phyloP scores from a whole-genome alignment of 2,888 invertebrate species.

The Napeogenes sylphis region DNA sequence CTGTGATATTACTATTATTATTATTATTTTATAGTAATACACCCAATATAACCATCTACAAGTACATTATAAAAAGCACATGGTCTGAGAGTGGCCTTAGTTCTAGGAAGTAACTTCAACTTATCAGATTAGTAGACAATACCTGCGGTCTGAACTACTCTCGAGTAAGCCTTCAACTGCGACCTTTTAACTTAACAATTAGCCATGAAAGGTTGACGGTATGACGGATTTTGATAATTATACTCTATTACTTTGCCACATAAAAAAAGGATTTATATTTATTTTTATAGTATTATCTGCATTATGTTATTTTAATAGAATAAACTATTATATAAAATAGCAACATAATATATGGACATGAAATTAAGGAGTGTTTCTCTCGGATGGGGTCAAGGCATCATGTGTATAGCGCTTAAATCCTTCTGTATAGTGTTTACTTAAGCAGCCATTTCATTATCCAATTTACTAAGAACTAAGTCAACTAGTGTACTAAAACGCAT shows the following conservation, averaged over 20 bases:
- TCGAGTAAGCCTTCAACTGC: constrained; percentile 41
- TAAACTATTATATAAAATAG: too few relatives aligned
- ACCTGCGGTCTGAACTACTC: constrained; percentile 23
- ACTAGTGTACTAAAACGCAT: too few relatives aligned
- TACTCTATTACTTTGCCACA: neutral
- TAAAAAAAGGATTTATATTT: neutral
- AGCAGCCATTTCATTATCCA: too few relatives aligned
- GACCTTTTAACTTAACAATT: constrained; percentile 46
- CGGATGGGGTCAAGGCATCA: too few relatives aligned
- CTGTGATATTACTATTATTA: too few relatives aligned
- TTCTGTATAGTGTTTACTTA: too few relatives aligned
- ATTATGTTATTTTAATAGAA: too few relatives aligned
- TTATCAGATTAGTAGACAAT: constrained; percentile 42
- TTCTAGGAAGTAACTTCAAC: constrained; percentile 36
- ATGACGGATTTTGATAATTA: neutral
- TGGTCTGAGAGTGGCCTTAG: neutral
- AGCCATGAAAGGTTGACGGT: constrained; percentile 24
- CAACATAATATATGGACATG: too few relatives aligned
- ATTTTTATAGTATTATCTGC: neutral
- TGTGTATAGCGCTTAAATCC: too few relatives aligned
- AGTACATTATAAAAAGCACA: neutral
- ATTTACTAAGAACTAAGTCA: too few relatives aligned
- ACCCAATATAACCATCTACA: neutral
- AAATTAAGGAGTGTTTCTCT: too few relatives aligned
- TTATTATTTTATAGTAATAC: too few relatives aligned